Percentiles rank a stretch among this genome's conserved stretches.
Conservation (phyloP, 2,888 invertebrate species). For the Drosophila atripex region DNA sequence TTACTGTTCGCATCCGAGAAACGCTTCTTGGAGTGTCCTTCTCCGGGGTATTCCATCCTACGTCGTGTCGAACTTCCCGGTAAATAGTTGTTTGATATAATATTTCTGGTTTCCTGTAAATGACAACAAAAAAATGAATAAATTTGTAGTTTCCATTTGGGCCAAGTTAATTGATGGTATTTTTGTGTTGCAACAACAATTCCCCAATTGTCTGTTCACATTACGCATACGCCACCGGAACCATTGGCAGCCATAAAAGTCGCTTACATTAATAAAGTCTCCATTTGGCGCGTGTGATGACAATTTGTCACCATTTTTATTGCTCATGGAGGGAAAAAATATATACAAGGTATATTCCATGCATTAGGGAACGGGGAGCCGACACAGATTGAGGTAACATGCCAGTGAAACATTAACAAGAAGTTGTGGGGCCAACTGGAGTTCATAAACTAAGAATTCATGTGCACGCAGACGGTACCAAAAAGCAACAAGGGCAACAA, state of each 20-base stretch:
- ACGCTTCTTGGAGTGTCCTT: constrained; percentile 75
- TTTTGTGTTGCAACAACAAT: constrained; percentile 9
- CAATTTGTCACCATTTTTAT: constrained; percentile 78
- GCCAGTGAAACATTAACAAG: constrained; percentile 61
- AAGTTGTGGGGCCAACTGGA: constrained; percentile 19
- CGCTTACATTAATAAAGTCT: constrained; percentile 63
- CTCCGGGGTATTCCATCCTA: constrained; percentile 80
- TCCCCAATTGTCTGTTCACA: constrained; percentile 14
- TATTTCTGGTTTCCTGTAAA: constrained; percentile 73
- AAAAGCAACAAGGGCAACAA: constrained; percentile 35
- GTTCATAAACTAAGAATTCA: constrained; percentile 77
- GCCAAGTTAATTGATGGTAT: constrained; percentile 48
- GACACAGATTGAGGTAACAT: constrained; percentile 72
- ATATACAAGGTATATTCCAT: not conserved
- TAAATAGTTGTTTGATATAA: constrained; percentile 78
- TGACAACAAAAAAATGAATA: constrained; percentile 20
- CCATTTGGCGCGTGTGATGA: constrained; percentile 64
- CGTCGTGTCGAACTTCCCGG: constrained; percentile 77
- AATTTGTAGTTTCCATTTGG: constrained; percentile 27
- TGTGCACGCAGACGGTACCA: constrained; percentile 52
- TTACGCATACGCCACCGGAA: constrained; percentile 67
- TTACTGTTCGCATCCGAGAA: constrained; percentile 72
- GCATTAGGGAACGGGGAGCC: constrained; percentile 9
- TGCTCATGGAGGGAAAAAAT: constrained; percentile 32
- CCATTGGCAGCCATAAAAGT: constrained; percentile 57